phyloP scores from a whole-genome alignment of 2,888 invertebrate genomes.

The Acanthosepion lycidas region DNA sequence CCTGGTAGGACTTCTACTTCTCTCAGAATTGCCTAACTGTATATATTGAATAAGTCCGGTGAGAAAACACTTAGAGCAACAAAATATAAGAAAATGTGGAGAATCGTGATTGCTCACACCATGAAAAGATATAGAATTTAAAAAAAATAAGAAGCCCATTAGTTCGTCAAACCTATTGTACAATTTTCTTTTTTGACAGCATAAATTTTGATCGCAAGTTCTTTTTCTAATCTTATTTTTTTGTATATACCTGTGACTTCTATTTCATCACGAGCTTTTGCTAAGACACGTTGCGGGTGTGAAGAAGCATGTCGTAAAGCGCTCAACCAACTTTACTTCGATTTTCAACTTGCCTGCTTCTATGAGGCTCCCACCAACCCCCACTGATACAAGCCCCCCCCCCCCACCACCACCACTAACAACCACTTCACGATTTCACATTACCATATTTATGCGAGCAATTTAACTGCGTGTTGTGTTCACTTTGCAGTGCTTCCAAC shows the following conservation, averaged over 20 bases:
- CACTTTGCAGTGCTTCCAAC: neutral
- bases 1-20: too few species aligned
- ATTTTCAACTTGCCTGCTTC: neutral
- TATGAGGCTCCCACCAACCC: neutral
- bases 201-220: neutral
- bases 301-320: neutral
- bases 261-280: neutral
- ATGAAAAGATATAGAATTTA: too few species aligned
- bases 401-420: too few species aligned
- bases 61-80: too few species aligned
- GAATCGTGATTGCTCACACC: too few species aligned
- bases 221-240: neutral
- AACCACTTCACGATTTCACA: neutral
- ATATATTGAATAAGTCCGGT: too few species aligned
- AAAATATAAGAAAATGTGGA: too few species aligned
- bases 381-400: neutral
- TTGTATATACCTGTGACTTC: neutral
- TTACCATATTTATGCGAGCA: conserved; percentile 33
- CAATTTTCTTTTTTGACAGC: neutral
- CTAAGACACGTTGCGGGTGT: conserved; percentile 1
- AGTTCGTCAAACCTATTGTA: too few species aligned
- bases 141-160: too few species aligned
- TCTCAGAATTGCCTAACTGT: too few species aligned
- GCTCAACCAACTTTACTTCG: conserved; percentile 3
- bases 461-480: conserved; percentile 33